These are phyloP conservation scores for Macroteleia sp. DNA, from an alignment of 2,888 invertebrate genomes.

Conservation along the genomic window DNA sequence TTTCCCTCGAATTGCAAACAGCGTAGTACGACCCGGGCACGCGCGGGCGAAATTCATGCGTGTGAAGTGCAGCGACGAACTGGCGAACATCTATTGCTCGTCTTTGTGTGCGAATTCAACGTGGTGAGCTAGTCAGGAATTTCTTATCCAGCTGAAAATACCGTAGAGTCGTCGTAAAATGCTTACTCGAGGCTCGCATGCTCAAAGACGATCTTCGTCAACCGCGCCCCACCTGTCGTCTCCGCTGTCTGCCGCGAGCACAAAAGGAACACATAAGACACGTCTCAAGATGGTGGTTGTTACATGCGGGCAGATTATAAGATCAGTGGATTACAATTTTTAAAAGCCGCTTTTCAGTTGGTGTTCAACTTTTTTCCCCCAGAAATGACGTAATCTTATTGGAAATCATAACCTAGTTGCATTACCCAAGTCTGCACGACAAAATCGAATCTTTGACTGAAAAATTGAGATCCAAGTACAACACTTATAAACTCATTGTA, in stretches of 20 bases:
- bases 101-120: constrained; percentile 56
- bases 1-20: constrained; percentile 8
- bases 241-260: no score
- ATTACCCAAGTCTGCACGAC: neutral
- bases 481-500: neutral
- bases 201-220: constrained; percentile 59
- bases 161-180: constrained; percentile 55
- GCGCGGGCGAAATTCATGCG: constrained; percentile 25
- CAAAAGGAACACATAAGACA: constrained; percentile 43
- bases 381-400: constrained; percentile 33
- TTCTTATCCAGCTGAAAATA: constrained; percentile 61
- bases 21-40: neutral
- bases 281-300: constrained; percentile 31
- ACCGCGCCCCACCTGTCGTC: constrained; percentile 23
- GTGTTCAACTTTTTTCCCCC: constrained; percentile 20
- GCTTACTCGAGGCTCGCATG: constrained; percentile 55
- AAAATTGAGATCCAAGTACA: constrained; percentile 11
- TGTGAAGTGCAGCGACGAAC: constrained; percentile 6
- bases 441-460: constrained; percentile 22
- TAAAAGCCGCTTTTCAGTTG: constrained; percentile 33
- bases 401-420: constrained; percentile 41
- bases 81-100: constrained; percentile 9
- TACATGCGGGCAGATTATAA: constrained; percentile 53
- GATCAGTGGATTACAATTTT: constrained; percentile 43
- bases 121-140: constrained; percentile 57